Evolutionary conservation across 2,888 invertebrate genomes (phyloP).

Genomic region (Himalopsyche anomala): DNA sequence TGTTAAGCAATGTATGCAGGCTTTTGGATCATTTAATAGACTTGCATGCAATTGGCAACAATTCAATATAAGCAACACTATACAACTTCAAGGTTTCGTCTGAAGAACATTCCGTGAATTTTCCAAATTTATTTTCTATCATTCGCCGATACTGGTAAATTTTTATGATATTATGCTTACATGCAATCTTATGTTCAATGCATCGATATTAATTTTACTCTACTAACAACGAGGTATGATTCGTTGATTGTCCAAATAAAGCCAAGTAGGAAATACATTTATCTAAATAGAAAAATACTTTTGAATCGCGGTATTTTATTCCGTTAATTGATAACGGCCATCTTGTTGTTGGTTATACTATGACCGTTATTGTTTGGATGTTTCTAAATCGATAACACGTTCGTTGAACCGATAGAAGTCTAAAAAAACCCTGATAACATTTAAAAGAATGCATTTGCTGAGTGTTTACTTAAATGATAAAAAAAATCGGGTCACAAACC

Average conservation of each 20-base stretch:
- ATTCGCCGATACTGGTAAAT: too few relatives aligned
- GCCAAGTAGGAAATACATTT: constrained; percentile 6
- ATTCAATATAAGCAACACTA: too few relatives aligned
- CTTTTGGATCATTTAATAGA: too few relatives aligned
- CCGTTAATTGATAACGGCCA: constrained; percentile 40
- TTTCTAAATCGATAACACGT: constrained; percentile 5
- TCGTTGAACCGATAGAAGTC: not conserved
- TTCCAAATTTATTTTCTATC: too few relatives aligned
- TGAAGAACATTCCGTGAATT: too few relatives aligned
- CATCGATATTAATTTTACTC: too few relatives aligned
- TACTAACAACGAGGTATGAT: too few relatives aligned
- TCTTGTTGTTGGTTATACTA: not conserved
- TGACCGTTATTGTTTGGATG: constrained; percentile 31
- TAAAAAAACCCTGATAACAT: not conserved
- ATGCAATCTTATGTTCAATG: too few relatives aligned
- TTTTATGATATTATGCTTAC: too few relatives aligned
- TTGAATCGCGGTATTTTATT: constrained; percentile 21
- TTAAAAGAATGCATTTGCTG: not conserved
- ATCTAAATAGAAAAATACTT: constrained; percentile 28
- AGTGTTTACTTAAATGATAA: constrained; percentile 29
- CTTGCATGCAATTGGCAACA: too few relatives aligned
- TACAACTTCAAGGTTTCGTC: too few relatives aligned
- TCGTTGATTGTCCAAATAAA: constrained; percentile 18
- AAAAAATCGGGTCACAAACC: not conserved
- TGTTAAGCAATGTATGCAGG: too few relatives aligned